phyloP scores from a whole-genome alignment of 2,888 invertebrate genomes.

The Suillia variegata region DNA sequence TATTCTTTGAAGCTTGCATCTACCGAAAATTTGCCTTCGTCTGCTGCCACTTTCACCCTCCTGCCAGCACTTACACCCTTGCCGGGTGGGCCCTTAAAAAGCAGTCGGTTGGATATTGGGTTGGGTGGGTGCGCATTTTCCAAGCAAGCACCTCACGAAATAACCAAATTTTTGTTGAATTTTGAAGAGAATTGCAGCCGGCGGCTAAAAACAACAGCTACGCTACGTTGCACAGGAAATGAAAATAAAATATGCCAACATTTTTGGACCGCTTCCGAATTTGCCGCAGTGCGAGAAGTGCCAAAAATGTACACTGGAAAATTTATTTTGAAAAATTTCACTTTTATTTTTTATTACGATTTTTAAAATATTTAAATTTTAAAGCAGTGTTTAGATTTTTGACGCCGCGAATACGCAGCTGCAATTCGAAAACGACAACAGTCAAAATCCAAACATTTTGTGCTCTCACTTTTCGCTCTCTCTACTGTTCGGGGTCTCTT shows the following conservation, averaged over 20 bases:
- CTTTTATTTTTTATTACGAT: not conserved
- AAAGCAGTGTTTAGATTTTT: no score
- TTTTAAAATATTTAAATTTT: no score
- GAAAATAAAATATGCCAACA: constrained; percentile 32
- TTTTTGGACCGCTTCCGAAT: not conserved
- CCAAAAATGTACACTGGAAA: not conserved
- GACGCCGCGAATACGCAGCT: no score
- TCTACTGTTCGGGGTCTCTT: no score
- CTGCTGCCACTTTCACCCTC: no score
- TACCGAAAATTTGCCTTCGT: not conserved
- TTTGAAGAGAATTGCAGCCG: constrained; percentile 26
- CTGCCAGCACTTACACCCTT: not conserved
- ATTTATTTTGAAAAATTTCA: no score
- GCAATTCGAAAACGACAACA: no score
- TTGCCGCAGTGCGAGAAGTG: not conserved
- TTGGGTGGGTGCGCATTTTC: no score
- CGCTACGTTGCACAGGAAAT: constrained; percentile 25
- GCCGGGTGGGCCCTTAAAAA: no score
- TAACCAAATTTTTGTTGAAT: not conserved
- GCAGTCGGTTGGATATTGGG: no score
- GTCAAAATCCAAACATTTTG: no score
- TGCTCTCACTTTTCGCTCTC: no score
- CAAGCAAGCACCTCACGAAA: not conserved
- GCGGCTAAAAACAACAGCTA: constrained; percentile 36
- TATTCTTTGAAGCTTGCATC: constrained; percentile 17